Base-by-base conservation (phyloP, 1,140 invertebrate genomes). In the Brachionus koreanus region DNA sequence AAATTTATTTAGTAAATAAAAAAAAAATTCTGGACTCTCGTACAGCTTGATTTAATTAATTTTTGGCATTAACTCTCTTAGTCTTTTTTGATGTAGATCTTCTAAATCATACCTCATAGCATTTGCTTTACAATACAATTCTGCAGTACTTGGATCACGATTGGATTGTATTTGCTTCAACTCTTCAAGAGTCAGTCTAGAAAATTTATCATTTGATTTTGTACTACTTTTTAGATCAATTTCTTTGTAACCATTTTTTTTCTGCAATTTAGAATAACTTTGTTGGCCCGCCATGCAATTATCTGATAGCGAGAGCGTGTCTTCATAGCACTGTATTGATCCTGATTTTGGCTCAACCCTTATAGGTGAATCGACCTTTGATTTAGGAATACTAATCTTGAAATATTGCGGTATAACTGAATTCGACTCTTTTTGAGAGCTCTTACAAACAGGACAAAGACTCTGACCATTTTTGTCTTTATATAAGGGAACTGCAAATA, bases 371-470 rank as follows among this genome's bases (percentile, higher is more conserved):
- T 61, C 39, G 7, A 61, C n/a, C 37, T 79, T 79, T 10, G 76
- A 79, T 37, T 79, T 79, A 0, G 76, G 76, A 52, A 79, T 79
- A 25, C 76, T 79, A 7, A 79, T 79, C 57, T 79, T 79, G 35
- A 37, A 79, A 79, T 29, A 79, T 39, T 61, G 76, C 9, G 76
- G 49, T 16, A 37, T 25, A 2, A 74, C 23, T 37, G 35, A 42
- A 16, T 65, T 43, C 4, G 49, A 25, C 37, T 79, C 35, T 37
- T 79, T 79, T 33, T 79, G 46, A 61, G 19, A 7, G 9, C 61
- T 79, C 19, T 79, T 79, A 42, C 79, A 82, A 23, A 82, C 61
- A 10, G 79, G 79, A 67, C 79, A 82, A 16, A 65, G 5, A 82
- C 79, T 82, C n/a, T 69, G 37, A 3, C 79, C 79, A 49, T 67